A percentile compares a stretch with the other conserved stretches of the same genome.
Evolutionary conservation across 2,888 invertebrate species (phyloP).

Genomic region (Dryocosmus kuriphilus): DNA sequence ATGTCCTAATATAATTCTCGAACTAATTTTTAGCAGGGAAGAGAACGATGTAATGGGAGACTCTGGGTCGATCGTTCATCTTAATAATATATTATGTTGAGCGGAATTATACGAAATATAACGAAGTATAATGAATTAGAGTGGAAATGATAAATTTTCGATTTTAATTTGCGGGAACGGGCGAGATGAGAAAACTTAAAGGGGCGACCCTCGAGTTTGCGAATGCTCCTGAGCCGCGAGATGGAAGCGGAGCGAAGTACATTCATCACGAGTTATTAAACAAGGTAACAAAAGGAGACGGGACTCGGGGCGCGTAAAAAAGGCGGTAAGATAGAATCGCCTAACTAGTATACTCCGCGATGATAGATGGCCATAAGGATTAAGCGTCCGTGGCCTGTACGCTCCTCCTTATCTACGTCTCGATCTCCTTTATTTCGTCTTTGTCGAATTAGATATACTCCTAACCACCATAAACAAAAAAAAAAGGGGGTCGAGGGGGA

Average conservation of each 20-base stretch:
- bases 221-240: slow-evolving; percentile 47
- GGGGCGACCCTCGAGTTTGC: slow-evolving; percentile 23
- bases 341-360: slow-evolving; percentile 74
- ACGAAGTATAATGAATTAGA: slow-evolving; percentile 40
- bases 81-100: slow-evolving; percentile 33
- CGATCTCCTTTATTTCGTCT: slow-evolving; percentile 42
- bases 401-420: slow-evolving; percentile 50
- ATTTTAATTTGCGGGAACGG: slow-evolving; percentile 67
- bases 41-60: slow-evolving; percentile 1
- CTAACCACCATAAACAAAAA: slow-evolving; percentile 3
- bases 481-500: neutral
- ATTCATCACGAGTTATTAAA: slow-evolving; percentile 77
- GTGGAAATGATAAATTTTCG: slow-evolving; percentile 58
- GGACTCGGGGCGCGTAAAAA: slow-evolving; percentile 70
- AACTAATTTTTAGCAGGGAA: neutral
- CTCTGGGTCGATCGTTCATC: neutral
- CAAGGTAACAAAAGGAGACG: slow-evolving; percentile 74
- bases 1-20: neutral
- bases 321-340: slow-evolving; percentile 75
- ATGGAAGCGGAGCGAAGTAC: slow-evolving; percentile 64
- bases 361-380: slow-evolving; percentile 75
- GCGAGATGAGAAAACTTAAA: slow-evolving; percentile 45
- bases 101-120: slow-evolving; percentile 30
- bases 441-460: slow-evolving; percentile 38
- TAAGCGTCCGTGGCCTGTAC: slow-evolving; percentile 67